Evolutionary conservation across 1,140 invertebrate genomes (phyloP).

Genomic region (Stegodyphus dumicola): DNA sequence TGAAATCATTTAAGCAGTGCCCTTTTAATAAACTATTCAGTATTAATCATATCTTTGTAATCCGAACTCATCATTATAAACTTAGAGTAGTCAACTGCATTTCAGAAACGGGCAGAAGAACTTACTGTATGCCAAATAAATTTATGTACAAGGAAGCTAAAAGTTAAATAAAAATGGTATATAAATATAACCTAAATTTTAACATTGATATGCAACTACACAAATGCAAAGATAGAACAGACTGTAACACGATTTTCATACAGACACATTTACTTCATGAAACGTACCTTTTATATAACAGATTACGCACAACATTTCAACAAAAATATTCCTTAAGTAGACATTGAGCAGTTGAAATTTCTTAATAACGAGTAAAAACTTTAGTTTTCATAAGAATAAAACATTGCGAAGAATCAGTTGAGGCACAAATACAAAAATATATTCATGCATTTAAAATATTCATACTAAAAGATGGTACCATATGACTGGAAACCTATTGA

Average conservation of each 20-base stretch:
- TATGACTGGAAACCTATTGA: background rate
- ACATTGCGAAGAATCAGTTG: background rate
- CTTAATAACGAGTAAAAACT: conserved; percentile 19
- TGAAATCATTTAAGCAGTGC: no score
- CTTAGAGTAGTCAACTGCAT: background rate
- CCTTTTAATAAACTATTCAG: no score
- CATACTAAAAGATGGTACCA: background rate
- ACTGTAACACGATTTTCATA: background rate
- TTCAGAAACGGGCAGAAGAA: background rate
- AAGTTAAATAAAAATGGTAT: background rate
- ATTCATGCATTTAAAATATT: conserved; percentile 2
- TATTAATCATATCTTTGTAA: no score
- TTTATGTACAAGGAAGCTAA: background rate
- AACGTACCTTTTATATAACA: background rate
- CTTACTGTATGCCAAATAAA: background rate
- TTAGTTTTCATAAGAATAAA: background rate
- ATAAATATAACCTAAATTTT: background rate
- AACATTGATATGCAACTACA: background rate
- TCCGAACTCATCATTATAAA: no score
- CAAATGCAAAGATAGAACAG: background rate
- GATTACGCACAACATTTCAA: conserved; percentile 3
- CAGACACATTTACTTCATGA: background rate
- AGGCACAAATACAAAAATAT: conserved; percentile 4
- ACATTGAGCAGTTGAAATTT: conserved; percentile 44
- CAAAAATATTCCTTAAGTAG: conserved; percentile 35